Conservation (phyloP, 1,140 invertebrate species). For the Sweltsa coloradensis region DNA sequence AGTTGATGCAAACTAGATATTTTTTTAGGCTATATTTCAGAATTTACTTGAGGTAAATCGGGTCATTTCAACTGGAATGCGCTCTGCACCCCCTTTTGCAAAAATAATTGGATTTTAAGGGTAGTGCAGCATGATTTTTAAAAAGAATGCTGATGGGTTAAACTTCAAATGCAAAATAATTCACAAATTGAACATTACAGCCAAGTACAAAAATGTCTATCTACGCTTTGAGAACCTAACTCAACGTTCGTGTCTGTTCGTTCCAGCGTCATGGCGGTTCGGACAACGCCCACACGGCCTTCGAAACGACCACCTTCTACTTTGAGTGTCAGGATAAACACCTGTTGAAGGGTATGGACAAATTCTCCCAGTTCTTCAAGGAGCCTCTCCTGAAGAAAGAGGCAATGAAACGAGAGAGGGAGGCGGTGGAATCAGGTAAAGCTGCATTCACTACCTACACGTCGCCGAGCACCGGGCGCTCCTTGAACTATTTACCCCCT, state of each 20-base stretch:
- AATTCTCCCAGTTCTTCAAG: constrained; percentile 85
- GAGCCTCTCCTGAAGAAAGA: constrained; percentile 74
- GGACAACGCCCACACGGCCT: constrained; percentile 73
- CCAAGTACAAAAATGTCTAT: neutral
- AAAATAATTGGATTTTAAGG: no score
- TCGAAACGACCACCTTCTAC: constrained; percentile 74
- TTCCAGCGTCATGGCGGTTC: constrained; percentile 66
- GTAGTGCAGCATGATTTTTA: no score
- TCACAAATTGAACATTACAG: constrained; percentile 1
- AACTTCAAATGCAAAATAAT: neutral
- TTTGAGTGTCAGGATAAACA: constrained; percentile 75
- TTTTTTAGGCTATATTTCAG: no score
- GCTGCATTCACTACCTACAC: constrained; percentile 9
- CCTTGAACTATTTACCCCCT: no score
- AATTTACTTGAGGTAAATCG: no score
- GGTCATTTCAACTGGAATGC: no score
- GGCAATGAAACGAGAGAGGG: constrained; percentile 79
- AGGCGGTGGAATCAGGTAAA: constrained; percentile 79
- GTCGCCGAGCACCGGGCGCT: no score
- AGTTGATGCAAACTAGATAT: no score
- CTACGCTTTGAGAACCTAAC: no score
- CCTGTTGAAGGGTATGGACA: constrained; percentile 59
- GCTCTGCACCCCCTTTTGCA: no score
- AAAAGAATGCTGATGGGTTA: neutral
- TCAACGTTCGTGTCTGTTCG: no score